These are phyloP conservation scores for Mylabris sibirica DNA, from an alignment of 2,888 invertebrate species.

Conservation along the genomic window DNA sequence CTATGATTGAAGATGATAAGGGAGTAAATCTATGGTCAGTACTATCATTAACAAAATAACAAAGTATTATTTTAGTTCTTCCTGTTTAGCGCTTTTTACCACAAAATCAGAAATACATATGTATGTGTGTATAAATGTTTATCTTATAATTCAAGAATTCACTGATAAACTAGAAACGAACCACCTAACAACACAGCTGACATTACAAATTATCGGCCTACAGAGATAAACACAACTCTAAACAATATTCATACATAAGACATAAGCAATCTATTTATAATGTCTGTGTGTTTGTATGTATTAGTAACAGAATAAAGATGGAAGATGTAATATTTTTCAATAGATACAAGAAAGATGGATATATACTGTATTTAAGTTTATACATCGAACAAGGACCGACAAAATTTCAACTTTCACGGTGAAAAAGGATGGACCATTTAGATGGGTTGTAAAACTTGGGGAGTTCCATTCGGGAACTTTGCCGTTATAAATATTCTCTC, in stretches of 20 bases:
- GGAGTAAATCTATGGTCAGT: neutral
- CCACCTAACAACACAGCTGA: constrained; percentile 54
- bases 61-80: constrained; percentile 9
- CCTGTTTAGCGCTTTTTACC: neutral
- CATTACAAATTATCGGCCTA: constrained; percentile 55
- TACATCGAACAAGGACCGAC: neutral
- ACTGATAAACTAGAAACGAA: constrained; percentile 52
- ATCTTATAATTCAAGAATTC: constrained; percentile 43
- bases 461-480: constrained; percentile 29
- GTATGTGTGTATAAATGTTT: no score
- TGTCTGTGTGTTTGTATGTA: constrained; percentile 18
- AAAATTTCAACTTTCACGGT: neutral
- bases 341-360: neutral
- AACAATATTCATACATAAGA: constrained; percentile 44
- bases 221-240: constrained; percentile 45
- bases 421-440: neutral
- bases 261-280: constrained; percentile 40
- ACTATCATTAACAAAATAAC: no score
- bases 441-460: constrained; percentile 31
- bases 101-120: constrained; percentile 31
- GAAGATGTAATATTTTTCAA: neutral
- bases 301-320: neutral
- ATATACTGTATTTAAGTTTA: neutral
- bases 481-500: constrained; percentile 37
- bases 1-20: neutral